Evolutionary conservation across 2,888 invertebrate genomes (phyloP).

Genomic region (Mycalesis mineus): DNA sequence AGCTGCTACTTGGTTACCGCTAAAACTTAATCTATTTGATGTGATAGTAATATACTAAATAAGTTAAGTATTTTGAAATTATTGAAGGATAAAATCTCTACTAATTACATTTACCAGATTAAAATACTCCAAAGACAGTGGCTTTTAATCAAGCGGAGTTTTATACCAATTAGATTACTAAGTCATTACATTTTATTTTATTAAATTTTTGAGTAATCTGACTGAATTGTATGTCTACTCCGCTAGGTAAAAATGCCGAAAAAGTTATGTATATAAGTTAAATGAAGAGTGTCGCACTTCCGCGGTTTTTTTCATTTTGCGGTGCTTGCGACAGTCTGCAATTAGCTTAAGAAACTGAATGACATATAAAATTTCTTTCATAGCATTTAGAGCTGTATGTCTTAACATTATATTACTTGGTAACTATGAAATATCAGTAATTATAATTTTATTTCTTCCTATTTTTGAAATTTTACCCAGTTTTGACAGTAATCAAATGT

Average conservation of each 20-base stretch:
- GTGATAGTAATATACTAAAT: background rate
- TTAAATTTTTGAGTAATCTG: too few relatives aligned
- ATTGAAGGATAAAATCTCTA: background rate
- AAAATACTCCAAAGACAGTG: background rate
- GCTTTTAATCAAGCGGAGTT: background rate
- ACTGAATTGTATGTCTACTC: too few relatives aligned
- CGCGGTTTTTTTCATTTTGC: too few relatives aligned
- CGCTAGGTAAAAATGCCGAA: too few relatives aligned
- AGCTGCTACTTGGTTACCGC: conserved; percentile 45
- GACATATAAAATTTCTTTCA: too few relatives aligned
- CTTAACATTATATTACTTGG: conserved; percentile 8
- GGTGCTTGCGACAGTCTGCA: too few relatives aligned
- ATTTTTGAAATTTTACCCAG: background rate
- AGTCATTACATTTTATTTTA: too few relatives aligned
- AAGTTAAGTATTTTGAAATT: conserved; percentile 1
- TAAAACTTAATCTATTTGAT: conserved; percentile 1
- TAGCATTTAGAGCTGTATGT: background rate
- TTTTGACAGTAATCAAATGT: background rate
- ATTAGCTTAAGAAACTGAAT: too few relatives aligned
- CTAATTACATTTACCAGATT: background rate
- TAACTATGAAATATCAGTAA: conserved; percentile 15
- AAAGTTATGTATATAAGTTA: too few relatives aligned
- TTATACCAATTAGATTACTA: too few relatives aligned
- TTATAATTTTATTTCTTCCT: conserved; percentile 1
- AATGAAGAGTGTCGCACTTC: too few relatives aligned